A percentile compares a stretch with the other conserved stretches of the same genome.
phyloP scores from a whole-genome alignment of 1,140 invertebrate species.

The Drosophila bipectinata region DNA sequence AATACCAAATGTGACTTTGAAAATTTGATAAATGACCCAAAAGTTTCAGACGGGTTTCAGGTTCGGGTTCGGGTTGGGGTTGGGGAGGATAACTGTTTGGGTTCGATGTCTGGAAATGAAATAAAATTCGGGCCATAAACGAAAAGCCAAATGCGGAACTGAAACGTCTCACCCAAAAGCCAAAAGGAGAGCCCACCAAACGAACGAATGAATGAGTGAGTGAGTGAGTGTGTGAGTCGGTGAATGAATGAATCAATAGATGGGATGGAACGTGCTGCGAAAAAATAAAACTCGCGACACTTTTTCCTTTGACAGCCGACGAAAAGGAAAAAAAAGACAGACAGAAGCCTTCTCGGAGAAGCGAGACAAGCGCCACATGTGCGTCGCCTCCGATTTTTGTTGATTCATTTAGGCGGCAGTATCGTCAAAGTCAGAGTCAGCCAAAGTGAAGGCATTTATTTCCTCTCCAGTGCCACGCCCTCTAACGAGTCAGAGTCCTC shows the following conservation, averaged over 20 bases:
- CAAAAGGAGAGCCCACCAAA: conserved; percentile 29
- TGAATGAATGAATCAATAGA: conserved; percentile 29
- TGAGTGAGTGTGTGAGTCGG: conserved; percentile 48
- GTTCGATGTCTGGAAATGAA: conserved; percentile 64
- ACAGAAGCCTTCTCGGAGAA: background rate
- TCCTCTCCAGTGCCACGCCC: conserved; percentile 38
- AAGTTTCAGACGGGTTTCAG: conserved; percentile 29
- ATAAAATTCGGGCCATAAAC: conserved; percentile 56
- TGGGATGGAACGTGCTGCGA: conserved; percentile 44
- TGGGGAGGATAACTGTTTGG: conserved; percentile 20
- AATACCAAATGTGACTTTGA: conserved; percentile 81
- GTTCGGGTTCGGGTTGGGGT: background rate
- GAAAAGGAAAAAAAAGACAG: conserved; percentile 23
- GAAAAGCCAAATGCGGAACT: conserved; percentile 68
- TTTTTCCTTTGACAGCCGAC: conserved; percentile 63
- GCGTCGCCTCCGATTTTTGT: conserved; percentile 38
- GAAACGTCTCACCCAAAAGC: conserved; percentile 54
- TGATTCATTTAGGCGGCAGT: conserved; percentile 64
- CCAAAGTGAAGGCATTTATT: conserved; percentile 15
- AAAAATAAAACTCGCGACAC: conserved; percentile 66
- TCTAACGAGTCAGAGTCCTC: conserved; percentile 26
- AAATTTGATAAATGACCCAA: conserved; percentile 81
- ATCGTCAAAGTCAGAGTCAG: conserved; percentile 55
- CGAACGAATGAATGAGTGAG: conserved; percentile 45
- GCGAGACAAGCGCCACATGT: conserved; percentile 69